A percentile compares a stretch with the other conserved stretches of the same genome.
phyloP scores from a whole-genome alignment of 2,797 vertebrate species.

The Sebastes iracundus region DNA sequence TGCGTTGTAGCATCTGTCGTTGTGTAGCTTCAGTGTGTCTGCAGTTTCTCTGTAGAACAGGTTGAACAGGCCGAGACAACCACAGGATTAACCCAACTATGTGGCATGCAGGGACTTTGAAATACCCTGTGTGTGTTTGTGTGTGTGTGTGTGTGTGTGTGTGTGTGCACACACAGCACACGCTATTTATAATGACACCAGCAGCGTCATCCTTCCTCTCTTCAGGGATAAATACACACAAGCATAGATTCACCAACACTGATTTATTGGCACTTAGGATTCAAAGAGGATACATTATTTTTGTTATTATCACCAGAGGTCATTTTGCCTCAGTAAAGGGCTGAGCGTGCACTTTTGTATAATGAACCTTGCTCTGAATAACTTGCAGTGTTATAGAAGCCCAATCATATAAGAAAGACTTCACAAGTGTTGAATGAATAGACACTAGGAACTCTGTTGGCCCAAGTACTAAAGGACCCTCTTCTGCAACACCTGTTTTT shows the following conservation, averaged over 20 bases:
- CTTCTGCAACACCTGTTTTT: neutral
- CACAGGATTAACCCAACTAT: constrained; percentile 60
- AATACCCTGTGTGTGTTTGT: constrained; percentile 30
- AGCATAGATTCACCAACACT: neutral
- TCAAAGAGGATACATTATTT: neutral
- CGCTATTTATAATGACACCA: constrained; percentile 69
- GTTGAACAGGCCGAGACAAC: constrained; percentile 66
- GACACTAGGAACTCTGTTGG: neutral
- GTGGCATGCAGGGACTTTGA: constrained; percentile 58
- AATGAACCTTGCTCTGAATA: neutral
- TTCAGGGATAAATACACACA: constrained; percentile 46
- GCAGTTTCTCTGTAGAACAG: constrained; percentile 58
- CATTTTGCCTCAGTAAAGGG: neutral
- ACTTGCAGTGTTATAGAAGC: neutral
- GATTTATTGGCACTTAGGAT: constrained; percentile 12
- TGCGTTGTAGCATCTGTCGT: constrained; percentile 8
- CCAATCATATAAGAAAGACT: neutral
- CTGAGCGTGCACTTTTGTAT: neutral
- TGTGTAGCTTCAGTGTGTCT: neutral
- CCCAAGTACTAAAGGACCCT: neutral
- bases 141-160: constrained; percentile 9
- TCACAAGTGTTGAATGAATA: neutral
- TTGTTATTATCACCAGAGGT: neutral
- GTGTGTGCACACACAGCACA: constrained; percentile 10
- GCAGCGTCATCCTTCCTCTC: constrained; percentile 70